These are phyloP conservation scores for Zaprionus davidi DNA, from an alignment of 1,140 invertebrate species.

Conservation along the genomic window DNA sequence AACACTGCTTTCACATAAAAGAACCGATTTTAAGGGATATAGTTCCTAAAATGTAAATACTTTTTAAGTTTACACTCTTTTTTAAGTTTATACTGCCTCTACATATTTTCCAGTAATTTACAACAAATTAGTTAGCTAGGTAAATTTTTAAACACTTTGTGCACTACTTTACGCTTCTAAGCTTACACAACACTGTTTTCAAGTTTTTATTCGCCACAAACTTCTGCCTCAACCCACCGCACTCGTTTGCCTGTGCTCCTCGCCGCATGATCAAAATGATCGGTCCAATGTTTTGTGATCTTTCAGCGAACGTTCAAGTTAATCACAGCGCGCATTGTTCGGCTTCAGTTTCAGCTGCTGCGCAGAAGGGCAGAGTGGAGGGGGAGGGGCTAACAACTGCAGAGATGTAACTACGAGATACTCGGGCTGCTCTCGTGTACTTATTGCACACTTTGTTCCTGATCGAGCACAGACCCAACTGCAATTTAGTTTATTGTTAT, in stretches of 20 bases:
- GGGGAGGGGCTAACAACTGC: slow-evolving; percentile 59
- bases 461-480: slow-evolving; percentile 49
- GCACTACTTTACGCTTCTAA: too few relatives aligned
- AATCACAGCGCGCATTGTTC: slow-evolving; percentile 72
- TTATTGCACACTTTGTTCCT: slow-evolving; percentile 72
- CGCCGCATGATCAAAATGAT: slow-evolving; percentile 65
- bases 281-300: slow-evolving; percentile 77
- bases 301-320: slow-evolving; percentile 75
- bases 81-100: too few relatives aligned
- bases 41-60: too few relatives aligned
- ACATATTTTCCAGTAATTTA: too few relatives aligned
- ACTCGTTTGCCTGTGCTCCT: slow-evolving; percentile 33
- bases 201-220: neutral
- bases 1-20: too few relatives aligned
- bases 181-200: neutral
- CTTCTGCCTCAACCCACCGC: neutral
- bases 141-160: too few relatives aligned
- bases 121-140: too few relatives aligned
- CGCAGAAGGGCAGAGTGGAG: neutral
- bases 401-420: slow-evolving; percentile 68
- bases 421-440: slow-evolving; percentile 12
- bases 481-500: slow-evolving; percentile 84
- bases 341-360: slow-evolving; percentile 4
- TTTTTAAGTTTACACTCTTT: neutral
- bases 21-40: too few relatives aligned